Evolutionary conservation across 2,113 vertebrate genomes (phyloP).

Genomic region (Phylloscopus trochilus): DNA sequence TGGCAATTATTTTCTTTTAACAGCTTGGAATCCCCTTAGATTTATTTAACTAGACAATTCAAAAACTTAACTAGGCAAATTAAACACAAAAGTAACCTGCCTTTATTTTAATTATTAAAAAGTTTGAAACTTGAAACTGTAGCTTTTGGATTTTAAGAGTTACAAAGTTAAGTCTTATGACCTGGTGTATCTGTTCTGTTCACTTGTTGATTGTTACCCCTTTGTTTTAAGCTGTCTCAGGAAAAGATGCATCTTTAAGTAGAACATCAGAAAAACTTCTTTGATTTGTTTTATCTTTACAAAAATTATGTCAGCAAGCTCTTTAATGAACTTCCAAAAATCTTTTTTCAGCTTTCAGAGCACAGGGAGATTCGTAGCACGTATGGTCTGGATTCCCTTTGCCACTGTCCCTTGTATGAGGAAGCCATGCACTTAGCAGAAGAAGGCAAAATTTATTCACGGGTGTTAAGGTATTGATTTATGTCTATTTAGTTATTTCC

Average conservation of each 20-base stretch:
- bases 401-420: slow-evolving; percentile 86
- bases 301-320: neutral
- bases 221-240: neutral
- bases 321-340: neutral
- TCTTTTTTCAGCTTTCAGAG: slow-evolving; percentile 78
- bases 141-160: neutral
- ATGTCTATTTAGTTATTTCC: neutral
- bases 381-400: slow-evolving; percentile 74
- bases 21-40: neutral
- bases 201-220: neutral
- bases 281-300: neutral
- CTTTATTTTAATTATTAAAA: neutral
- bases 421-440: slow-evolving; percentile 91
- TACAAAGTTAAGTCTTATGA: neutral
- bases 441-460: slow-evolving; percentile 90
- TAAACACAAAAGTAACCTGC: neutral
- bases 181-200: neutral
- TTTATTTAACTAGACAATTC: slow-evolving; percentile 4
- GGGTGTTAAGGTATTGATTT: slow-evolving; percentile 84
- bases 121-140: neutral
- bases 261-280: neutral
- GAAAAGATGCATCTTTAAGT: neutral
- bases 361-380: slow-evolving; percentile 77
- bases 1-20: neutral
- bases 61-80: neutral